phyloP scores from a whole-genome alignment of 2,113 vertebrate species.

The Pachypanchax playfairii region DNA sequence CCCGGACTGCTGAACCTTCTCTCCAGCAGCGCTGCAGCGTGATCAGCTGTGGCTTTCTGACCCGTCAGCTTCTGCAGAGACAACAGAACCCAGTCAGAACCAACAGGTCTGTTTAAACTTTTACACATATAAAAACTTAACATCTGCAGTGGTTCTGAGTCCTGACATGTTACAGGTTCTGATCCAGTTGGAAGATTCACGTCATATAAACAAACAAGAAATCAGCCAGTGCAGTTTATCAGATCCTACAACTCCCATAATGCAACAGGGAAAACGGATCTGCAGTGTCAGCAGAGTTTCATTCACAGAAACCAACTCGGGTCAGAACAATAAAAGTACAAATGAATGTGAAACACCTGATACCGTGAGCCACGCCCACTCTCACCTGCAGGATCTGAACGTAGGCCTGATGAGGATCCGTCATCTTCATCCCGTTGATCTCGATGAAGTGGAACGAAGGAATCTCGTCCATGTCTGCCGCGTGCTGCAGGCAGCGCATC shows the following conservation, averaged over 20 bases:
- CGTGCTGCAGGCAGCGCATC: constrained; percentile 85
- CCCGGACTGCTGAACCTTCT: constrained; percentile 83
- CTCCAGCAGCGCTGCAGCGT: constrained; percentile 88
- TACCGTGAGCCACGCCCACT: neutral
- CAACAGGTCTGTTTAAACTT: too few relatives aligned
- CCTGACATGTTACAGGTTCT: too few relatives aligned
- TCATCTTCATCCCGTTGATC: constrained; percentile 98
- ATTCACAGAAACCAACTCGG: too few relatives aligned
- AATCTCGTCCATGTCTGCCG: constrained; percentile 82
- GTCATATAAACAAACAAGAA: too few relatives aligned
- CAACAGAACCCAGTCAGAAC: neutral
- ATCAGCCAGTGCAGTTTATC: too few relatives aligned
- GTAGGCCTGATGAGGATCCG: constrained; percentile 94
- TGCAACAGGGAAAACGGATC: neutral
- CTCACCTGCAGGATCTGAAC: constrained; percentile 92
- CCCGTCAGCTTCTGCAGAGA: constrained; percentile 86
- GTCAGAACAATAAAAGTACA: too few relatives aligned
- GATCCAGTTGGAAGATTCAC: too few relatives aligned
- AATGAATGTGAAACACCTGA: too few relatives aligned
- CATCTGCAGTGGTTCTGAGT: too few relatives aligned
- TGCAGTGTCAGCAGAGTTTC: neutral
- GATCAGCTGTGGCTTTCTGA: constrained; percentile 89
- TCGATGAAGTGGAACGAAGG: constrained; percentile 87
- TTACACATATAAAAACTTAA: too few relatives aligned
- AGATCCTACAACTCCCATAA: neutral